phyloP scores from a whole-genome alignment of 2,797 vertebrate genomes.

The Anguilla obscura region DNA sequence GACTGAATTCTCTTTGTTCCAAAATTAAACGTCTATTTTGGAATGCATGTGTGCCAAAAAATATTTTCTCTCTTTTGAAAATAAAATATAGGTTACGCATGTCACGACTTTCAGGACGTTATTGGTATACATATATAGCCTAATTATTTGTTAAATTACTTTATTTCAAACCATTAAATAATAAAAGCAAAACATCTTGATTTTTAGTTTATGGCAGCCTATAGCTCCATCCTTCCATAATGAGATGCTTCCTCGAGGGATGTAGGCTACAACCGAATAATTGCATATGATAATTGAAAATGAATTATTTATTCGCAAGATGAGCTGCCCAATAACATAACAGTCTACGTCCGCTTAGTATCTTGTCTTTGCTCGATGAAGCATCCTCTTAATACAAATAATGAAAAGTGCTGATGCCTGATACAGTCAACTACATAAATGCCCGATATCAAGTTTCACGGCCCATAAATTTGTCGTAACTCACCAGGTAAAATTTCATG shows the following conservation, averaged over 20 bases:
- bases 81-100: not conserved
- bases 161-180: not conserved
- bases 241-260: not conserved
- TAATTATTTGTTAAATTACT: not conserved
- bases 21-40: not conserved
- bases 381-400: not conserved
- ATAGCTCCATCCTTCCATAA: not conserved
- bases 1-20: conserved; percentile 12
- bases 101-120: not conserved
- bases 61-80: not conserved
- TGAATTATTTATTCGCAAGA: not conserved
- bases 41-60: not conserved
- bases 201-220: not conserved
- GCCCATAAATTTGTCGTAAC: conserved; percentile 48
- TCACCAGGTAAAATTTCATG: conserved; percentile 78
- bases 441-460: not conserved
- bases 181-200: not conserved
- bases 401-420: not conserved
- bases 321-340: not conserved
- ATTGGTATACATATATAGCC: not conserved
- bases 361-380: not conserved
- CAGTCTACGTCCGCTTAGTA: not conserved
- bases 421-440: not conserved
- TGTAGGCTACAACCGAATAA: not conserved
- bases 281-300: not conserved